phyloP scores from a whole-genome alignment of 2,888 invertebrate species.

The Hirtodrosophila confusa region DNA sequence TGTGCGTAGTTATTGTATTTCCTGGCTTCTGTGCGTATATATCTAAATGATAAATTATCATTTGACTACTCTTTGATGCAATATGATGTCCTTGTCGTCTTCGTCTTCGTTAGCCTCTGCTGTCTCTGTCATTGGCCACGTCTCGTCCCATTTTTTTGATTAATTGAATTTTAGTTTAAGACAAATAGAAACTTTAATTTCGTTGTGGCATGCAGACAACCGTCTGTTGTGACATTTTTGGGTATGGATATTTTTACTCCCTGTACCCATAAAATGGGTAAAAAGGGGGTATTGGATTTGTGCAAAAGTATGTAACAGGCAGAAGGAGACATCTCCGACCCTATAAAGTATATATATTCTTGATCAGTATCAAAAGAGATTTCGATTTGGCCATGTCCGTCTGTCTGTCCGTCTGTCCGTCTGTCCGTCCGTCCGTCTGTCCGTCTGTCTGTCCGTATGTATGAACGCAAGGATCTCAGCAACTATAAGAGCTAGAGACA shows the following conservation, averaged over 20 bases:
- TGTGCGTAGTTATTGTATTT: conserved; percentile 33
- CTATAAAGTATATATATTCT: no score
- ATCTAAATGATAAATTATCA: conserved; percentile 71
- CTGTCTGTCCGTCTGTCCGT: no score
- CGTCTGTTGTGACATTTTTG: conserved; percentile 69
- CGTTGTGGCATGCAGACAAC: conserved; percentile 37
- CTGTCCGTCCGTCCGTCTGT: no score
- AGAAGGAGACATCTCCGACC: no score
- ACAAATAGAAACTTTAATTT: conserved; percentile 72
- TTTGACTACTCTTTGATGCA: conserved; percentile 68
- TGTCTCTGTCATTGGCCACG: conserved; percentile 2
- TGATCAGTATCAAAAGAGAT: no score
- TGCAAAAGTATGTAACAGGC: no score
- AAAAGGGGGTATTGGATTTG: no score
- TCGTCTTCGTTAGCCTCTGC: conserved; percentile 28
- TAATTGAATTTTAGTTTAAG: conserved; percentile 71
- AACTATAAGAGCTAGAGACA: no score
- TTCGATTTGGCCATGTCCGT: no score
- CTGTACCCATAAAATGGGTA: no score
- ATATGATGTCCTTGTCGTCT: conserved; percentile 69
- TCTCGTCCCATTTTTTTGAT: conserved; percentile 59
- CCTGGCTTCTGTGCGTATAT: conserved; percentile 23
- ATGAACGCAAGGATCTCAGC: no score
- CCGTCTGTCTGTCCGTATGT: no score
- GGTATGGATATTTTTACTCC: conserved; percentile 25